Evolutionary conservation across 2,797 vertebrate species (phyloP).

Genomic region (Characodon lateralis): DNA sequence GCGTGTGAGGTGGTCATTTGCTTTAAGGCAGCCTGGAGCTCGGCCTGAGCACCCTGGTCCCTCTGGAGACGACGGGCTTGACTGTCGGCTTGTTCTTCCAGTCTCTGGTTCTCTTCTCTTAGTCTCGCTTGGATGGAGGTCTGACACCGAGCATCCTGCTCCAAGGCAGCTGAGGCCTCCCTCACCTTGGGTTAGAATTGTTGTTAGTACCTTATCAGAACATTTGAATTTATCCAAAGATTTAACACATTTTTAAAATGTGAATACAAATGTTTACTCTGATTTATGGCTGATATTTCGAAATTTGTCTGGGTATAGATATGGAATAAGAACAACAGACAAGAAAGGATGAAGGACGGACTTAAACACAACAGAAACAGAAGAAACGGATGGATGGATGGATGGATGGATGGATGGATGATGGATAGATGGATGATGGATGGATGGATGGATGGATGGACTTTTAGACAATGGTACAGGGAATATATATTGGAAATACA

Average conservation of each 20-base stretch:
- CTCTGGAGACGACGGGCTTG: slow-evolving; percentile 75
- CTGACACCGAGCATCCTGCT: slow-evolving; percentile 82
- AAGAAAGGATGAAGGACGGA: too few relatives aligned
- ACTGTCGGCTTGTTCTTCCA: slow-evolving; percentile 78
- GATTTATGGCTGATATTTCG: too few relatives aligned
- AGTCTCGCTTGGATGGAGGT: slow-evolving; percentile 74
- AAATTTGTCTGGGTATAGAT: too few relatives aligned
- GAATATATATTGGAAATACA: neutral
- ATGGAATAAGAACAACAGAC: too few relatives aligned
- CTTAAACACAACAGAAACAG: too few relatives aligned
- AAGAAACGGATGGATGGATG: too few relatives aligned
- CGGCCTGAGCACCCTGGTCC: slow-evolving; percentile 80
- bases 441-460: neutral
- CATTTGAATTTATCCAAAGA: too few relatives aligned
- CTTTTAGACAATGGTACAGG: too few relatives aligned
- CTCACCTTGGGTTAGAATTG: slow-evolving; percentile 56
- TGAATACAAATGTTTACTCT: too few relatives aligned
- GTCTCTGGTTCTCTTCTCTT: slow-evolving; percentile 82
- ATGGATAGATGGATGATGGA: too few relatives aligned
- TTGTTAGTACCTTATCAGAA: slow-evolving; percentile 30
- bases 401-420: too few relatives aligned
- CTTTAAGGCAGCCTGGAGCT: slow-evolving; percentile 85
- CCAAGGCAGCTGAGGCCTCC: slow-evolving; percentile 76
- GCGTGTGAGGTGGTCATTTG: slow-evolving; percentile 82
- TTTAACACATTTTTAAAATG: too few relatives aligned